Percentiles rank a stretch among this genome's conserved stretches.
Evolutionary conservation across 2,113 vertebrate species (phyloP).

Genomic region (Etheostoma spectabile): DNA sequence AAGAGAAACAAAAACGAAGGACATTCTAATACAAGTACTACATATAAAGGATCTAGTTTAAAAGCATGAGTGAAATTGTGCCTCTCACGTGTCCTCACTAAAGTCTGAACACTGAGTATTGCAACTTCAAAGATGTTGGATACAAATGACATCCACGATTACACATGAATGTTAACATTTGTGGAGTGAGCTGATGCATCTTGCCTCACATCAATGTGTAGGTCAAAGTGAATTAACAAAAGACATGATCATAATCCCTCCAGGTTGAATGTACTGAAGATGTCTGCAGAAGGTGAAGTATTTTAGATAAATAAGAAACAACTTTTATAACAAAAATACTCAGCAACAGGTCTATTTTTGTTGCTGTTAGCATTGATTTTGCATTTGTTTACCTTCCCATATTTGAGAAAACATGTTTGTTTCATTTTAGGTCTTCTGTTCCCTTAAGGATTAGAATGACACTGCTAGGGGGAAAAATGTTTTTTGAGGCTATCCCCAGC

Average conservation of each 20-base stretch:
- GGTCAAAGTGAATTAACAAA: neutral
- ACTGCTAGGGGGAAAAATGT: neutral
- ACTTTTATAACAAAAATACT: neutral
- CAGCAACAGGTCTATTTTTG: neutral
- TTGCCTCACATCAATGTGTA: neutral
- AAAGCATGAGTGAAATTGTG: neutral
- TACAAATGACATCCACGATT: neutral
- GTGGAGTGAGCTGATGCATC: neutral
- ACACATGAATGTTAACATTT: neutral
- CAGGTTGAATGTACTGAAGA: neutral
- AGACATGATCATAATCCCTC: neutral
- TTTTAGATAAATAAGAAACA: neutral
- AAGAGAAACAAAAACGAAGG: neutral
- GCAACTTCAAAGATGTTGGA: neutral
- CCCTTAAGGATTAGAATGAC: slow-evolving; percentile 47
- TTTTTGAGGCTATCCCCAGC: slow-evolving; percentile 23
- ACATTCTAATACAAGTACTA: neutral
- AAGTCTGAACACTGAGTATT: neutral
- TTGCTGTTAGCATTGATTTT: slow-evolving; percentile 5
- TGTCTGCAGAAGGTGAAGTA: neutral
- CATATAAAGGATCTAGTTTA: neutral
- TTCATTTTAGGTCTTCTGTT: slow-evolving; percentile 37
- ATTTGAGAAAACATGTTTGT: neutral
- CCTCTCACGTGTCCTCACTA: neutral
- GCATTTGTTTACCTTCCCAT: slow-evolving; percentile 10